Conservation (phyloP, 2,113 vertebrate genomes). For the Tachysurus fulvidraco region DNA sequence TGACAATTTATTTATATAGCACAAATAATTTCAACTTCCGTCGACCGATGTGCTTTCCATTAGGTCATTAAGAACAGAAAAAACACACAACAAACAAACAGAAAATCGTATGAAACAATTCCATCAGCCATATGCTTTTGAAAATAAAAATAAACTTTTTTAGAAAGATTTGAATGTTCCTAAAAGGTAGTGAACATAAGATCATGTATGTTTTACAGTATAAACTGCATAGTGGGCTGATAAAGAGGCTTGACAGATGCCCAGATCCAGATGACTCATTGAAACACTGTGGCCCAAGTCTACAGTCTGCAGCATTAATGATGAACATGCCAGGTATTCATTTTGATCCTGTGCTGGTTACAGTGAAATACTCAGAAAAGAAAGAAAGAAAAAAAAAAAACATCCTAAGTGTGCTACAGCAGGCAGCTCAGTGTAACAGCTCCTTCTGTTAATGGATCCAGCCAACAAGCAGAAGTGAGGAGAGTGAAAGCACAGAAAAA, state of each 20-base stretch:
- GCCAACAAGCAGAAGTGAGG: neutral
- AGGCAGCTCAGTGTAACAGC: neutral
- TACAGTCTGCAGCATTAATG: neutral
- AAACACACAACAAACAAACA: no score
- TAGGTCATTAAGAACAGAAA: no score
- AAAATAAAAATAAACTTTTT: no score
- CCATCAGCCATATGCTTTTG: no score
- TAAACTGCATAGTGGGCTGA: neutral
- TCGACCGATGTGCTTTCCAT: no score
- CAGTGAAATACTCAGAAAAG: neutral
- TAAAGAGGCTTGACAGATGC: neutral
- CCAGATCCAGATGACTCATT: neutral
- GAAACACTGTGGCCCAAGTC: neutral
- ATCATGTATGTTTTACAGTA: neutral
- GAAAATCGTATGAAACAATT: no score
- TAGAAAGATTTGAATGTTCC: neutral
- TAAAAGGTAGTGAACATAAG: neutral
- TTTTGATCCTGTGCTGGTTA: neutral
- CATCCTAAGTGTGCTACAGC: neutral
- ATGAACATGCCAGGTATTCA: neutral
- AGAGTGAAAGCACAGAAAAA: conserved; percentile 4
- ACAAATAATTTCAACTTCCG: no score
- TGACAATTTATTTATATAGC: no score
- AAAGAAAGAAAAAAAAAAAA: neutral
- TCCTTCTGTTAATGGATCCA: neutral